Percentiles rank a stretch among this genome's conserved stretches.
Conservation (phyloP, 2,888 invertebrate genomes). For the Malacosoma neustria region DNA sequence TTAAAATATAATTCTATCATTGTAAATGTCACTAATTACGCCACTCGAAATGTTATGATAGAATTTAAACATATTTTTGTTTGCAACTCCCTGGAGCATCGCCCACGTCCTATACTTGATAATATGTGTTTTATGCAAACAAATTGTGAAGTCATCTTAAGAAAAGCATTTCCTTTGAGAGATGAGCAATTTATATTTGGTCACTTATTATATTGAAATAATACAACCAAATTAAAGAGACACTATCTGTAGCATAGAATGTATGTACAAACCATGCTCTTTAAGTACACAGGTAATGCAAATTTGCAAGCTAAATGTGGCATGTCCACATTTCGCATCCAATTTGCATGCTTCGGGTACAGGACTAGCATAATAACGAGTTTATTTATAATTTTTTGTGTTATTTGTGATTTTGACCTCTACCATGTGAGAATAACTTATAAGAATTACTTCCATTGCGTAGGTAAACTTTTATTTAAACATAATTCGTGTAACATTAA, state of each 20-base stretch:
- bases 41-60: not conserved
- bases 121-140: not conserved
- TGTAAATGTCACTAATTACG: not conserved
- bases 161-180: not conserved
- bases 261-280: not conserved
- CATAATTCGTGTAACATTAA: too few relatives aligned
- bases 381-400: constrained; percentile 29
- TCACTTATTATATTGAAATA: not conserved
- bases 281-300: not conserved
- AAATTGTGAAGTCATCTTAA: not conserved
- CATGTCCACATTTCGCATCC: constrained; percentile 21
- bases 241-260: not conserved
- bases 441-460: too few relatives aligned
- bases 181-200: not conserved
- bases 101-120: not conserved
- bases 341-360: constrained; percentile 35
- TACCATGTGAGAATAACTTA: not conserved
- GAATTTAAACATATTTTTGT: not conserved
- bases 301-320: not conserved
- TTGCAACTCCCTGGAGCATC: not conserved
- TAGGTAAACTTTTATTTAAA: too few relatives aligned
- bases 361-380: constrained; percentile 44
- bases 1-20: not conserved
- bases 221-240: not conserved
- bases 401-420: constrained; percentile 20